Conservation (phyloP, 2,797 vertebrate species). For the Aselliscus stoliczkanus region DNA sequence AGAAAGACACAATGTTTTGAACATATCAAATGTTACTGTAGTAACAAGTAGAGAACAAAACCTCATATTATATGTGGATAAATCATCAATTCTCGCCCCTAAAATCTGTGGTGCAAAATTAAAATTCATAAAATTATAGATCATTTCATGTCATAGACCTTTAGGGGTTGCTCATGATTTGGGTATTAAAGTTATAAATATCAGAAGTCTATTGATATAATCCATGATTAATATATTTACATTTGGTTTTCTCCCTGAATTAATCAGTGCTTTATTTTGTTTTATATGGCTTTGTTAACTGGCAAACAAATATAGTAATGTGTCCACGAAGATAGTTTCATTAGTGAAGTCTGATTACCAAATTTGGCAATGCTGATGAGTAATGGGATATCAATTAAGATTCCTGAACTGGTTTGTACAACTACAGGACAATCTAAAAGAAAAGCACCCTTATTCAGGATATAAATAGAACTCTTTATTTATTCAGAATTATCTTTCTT, state of each 20-base stretch:
- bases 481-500: not conserved
- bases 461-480: not conserved
- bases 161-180: not conserved
- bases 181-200: not conserved
- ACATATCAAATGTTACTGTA: not conserved
- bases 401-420: not conserved
- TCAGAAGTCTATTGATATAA: not conserved
- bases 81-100: not conserved
- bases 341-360: not conserved
- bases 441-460: not conserved
- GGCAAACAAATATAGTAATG: not conserved
- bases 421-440: not conserved
- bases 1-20: not conserved
- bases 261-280: not conserved
- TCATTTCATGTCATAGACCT: not conserved
- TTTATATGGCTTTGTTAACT: not conserved
- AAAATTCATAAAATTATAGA: conserved; percentile 8
- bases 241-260: not conserved
- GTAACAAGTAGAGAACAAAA: not conserved
- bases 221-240: not conserved
- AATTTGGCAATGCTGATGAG: not conserved
- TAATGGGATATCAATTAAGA: not conserved
- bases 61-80: not conserved
- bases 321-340: not conserved
- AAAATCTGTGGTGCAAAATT: not conserved